A percentile compares a stretch with the other conserved stretches of the same genome.
These are phyloP conservation scores for Nasalis larvatus DNA, from an alignment of 2,113 vertebrate species.

Conservation along the genomic window DNA sequence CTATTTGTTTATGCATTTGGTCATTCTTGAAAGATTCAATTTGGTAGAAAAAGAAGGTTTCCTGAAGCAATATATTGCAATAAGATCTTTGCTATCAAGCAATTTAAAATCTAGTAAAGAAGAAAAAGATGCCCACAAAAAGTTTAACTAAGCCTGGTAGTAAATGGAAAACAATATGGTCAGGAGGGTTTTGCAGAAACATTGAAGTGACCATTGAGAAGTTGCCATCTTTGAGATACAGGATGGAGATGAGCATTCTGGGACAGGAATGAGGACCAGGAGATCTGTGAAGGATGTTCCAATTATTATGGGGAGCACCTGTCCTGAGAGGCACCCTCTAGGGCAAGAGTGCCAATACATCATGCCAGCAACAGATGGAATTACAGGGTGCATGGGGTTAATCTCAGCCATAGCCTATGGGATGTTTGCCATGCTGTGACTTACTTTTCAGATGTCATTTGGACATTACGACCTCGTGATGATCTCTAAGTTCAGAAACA, in stretches of 20 bases:
- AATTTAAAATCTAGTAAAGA: neutral
- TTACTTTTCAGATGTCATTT: neutral
- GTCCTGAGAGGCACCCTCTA: neutral
- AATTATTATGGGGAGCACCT: neutral
- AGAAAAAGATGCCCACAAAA: neutral
- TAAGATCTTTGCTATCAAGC: neutral
- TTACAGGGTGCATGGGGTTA: neutral
- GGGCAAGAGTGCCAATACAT: neutral
- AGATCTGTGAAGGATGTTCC: neutral
- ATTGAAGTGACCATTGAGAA: neutral
- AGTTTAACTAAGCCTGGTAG: neutral
- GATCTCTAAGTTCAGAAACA: neutral
- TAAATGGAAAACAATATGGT: neutral
- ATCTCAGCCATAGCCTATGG: neutral
- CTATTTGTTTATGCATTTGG: neutral
- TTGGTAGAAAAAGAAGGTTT: neutral
- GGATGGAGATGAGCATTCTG: neutral
- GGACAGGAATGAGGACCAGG: neutral
- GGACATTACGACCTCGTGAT: neutral
- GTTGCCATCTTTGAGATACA: neutral
- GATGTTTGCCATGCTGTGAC: neutral
- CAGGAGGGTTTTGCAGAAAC: neutral
- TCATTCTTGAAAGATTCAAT: neutral
- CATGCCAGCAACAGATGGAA: neutral
- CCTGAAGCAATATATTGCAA: neutral